Evolutionary conservation across 2,888 invertebrate genomes (phyloP).

Genomic region (Caenorhabditis doughertyi): DNA sequence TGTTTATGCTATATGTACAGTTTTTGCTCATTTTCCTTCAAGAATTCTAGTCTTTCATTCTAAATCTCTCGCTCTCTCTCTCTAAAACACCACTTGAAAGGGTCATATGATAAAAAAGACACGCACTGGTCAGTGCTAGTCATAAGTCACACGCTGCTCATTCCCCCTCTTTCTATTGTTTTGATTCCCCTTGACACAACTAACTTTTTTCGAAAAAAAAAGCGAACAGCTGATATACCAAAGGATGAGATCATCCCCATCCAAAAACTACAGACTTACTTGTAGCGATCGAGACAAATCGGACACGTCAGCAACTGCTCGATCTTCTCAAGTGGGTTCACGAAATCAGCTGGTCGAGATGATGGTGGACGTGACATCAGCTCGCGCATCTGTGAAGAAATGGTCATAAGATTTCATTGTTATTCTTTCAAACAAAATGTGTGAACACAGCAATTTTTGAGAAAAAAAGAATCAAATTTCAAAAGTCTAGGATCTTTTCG

Average conservation of each 20-base stretch:
- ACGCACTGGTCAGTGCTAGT: conserved; percentile 45
- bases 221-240: conserved; percentile 56
- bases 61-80: no score
- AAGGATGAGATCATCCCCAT: conserved; percentile 7
- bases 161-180: conserved; percentile 3
- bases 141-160: conserved; percentile 39
- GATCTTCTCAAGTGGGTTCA: conserved; percentile 83
- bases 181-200: neutral
- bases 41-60: neutral
- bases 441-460: neutral
- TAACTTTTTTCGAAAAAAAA: conserved; percentile 24
- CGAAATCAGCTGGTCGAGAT: conserved; percentile 75
- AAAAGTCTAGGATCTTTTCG: neutral
- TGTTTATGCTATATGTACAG: neutral
- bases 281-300: conserved; percentile 96
- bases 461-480: neutral
- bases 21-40: neutral
- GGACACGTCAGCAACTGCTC: conserved; percentile 98
- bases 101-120: conserved; percentile 46
- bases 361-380: conserved; percentile 72
- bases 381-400: conserved; percentile 69
- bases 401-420: conserved; percentile 19
- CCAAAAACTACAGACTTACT: conserved; percentile 66
- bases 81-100: neutral
- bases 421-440: neutral